phyloP scores from a whole-genome alignment of 2,888 invertebrate species.

The Drosophila barbarae region DNA sequence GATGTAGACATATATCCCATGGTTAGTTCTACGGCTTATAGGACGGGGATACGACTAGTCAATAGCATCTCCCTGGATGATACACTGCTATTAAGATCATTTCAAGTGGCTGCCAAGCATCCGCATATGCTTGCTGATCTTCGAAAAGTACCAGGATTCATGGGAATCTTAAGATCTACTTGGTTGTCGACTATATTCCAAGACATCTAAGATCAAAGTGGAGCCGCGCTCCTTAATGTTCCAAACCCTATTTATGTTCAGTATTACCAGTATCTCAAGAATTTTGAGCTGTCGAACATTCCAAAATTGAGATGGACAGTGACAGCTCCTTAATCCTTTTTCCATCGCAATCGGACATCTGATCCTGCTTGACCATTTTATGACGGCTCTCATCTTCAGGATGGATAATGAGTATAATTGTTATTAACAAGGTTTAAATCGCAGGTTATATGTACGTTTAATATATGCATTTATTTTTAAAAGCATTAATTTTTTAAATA shows the following conservation, averaged over 20 bases:
- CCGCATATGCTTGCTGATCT: slow-evolving; percentile 59
- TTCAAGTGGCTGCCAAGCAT: slow-evolving; percentile 78
- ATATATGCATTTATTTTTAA: slow-evolving; percentile 36
- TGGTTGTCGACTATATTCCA: slow-evolving; percentile 72
- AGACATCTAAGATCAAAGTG: neutral
- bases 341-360: neutral
- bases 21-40: slow-evolving; percentile 91
- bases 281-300: neutral
- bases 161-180: slow-evolving; percentile 65
- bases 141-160: slow-evolving; percentile 77
- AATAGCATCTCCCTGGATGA: slow-evolving; percentile 86
- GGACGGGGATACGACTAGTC: slow-evolving; percentile 88
- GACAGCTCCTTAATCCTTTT: neutral
- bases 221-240: neutral
- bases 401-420: neutral
- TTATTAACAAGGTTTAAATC: neutral
- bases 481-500: slow-evolving; percentile 34
- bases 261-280: neutral
- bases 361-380: neutral
- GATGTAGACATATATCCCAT: slow-evolving; percentile 86
- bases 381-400: neutral
- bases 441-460: neutral
- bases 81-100: slow-evolving; percentile 86
- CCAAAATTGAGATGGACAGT: neutral
- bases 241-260: neutral